Evolutionary conservation across 2,797 vertebrate species (phyloP).

Genomic region (Alfaro cultratus): DNA sequence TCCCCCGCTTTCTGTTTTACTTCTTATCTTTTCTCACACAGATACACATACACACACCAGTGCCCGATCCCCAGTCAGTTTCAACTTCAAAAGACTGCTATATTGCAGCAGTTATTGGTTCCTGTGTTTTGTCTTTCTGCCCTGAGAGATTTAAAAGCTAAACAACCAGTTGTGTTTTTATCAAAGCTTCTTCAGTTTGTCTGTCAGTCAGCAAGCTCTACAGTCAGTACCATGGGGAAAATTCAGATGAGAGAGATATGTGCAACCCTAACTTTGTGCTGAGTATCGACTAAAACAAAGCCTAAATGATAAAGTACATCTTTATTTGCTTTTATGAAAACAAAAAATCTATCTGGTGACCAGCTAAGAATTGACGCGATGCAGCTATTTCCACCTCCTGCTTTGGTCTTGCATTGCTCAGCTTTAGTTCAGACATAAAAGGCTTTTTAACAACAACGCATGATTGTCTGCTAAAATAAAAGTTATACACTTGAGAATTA

Average conservation of each 20-base stretch:
- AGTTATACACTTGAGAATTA: slow-evolving; percentile 22
- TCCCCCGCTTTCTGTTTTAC: slow-evolving; percentile 6
- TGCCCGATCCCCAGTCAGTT: slow-evolving; percentile 28
- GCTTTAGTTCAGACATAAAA: slow-evolving; percentile 36
- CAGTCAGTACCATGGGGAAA: slow-evolving; percentile 49
- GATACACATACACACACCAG: slow-evolving; percentile 7
- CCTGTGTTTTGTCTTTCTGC: slow-evolving; percentile 67
- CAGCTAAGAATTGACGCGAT: slow-evolving; percentile 25
- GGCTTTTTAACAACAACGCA: slow-evolving; percentile 42
- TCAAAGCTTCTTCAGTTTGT: slow-evolving; percentile 65
- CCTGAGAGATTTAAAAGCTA: slow-evolving; percentile 70
- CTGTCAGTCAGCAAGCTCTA: slow-evolving; percentile 58
- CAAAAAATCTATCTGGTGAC: slow-evolving; percentile 21
- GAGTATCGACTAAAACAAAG: slow-evolving; percentile 28
- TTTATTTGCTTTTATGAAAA: slow-evolving; percentile 25
- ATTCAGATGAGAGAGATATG: slow-evolving; percentile 41
- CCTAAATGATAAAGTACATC: slow-evolving; percentile 17
- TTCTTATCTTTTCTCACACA: slow-evolving; percentile 15
- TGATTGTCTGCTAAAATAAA: slow-evolving; percentile 40
- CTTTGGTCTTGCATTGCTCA: slow-evolving; percentile 18
- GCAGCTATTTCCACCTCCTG: slow-evolving; percentile 11
- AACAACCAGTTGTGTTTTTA: slow-evolving; percentile 70
- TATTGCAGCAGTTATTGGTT: slow-evolving; percentile 63
- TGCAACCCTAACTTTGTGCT: slow-evolving; percentile 33
- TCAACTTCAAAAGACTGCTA: slow-evolving; percentile 67